Conservation (phyloP, 2,888 invertebrate species). For the Bruchidius siliquastri region DNA sequence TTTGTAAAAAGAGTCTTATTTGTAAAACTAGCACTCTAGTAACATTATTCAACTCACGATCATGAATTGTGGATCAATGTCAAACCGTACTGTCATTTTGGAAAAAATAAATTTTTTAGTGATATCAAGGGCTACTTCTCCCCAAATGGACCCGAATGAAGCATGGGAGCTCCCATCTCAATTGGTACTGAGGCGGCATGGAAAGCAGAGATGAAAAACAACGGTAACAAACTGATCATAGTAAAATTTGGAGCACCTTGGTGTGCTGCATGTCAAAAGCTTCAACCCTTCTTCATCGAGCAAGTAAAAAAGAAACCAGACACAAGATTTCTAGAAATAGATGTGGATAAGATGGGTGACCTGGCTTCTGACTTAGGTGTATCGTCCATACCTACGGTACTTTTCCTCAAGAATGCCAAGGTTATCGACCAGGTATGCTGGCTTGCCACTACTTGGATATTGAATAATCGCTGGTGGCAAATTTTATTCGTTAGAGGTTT, state of each 20-base stretch:
- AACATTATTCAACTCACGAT: too few relatives aligned
- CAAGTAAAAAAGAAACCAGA: background rate
- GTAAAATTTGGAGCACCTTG: background rate
- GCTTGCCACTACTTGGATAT: too few relatives aligned
- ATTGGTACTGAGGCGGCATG: background rate
- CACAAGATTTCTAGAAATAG: background rate
- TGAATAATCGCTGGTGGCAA: too few relatives aligned
- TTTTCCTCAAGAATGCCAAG: background rate
- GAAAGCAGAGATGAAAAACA: background rate
- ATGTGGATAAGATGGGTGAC: background rate
- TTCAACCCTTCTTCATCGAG: background rate
- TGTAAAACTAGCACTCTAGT: too few relatives aligned
- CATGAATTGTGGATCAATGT: too few relatives aligned
- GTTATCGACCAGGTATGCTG: background rate
- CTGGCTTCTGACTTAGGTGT: background rate
- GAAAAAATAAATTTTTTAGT: too few relatives aligned
- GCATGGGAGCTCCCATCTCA: background rate
- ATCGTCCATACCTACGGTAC: background rate
- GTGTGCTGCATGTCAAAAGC: background rate
- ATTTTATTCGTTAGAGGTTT: too few relatives aligned
- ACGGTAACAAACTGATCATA: background rate
- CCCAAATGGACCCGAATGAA: background rate
- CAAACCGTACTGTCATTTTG: too few relatives aligned
- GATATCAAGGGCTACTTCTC: too few relatives aligned
- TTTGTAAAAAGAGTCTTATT: too few relatives aligned